Evolutionary conservation across 2,797 vertebrate species (phyloP).

Genomic region (Dallia pectoralis): DNA sequence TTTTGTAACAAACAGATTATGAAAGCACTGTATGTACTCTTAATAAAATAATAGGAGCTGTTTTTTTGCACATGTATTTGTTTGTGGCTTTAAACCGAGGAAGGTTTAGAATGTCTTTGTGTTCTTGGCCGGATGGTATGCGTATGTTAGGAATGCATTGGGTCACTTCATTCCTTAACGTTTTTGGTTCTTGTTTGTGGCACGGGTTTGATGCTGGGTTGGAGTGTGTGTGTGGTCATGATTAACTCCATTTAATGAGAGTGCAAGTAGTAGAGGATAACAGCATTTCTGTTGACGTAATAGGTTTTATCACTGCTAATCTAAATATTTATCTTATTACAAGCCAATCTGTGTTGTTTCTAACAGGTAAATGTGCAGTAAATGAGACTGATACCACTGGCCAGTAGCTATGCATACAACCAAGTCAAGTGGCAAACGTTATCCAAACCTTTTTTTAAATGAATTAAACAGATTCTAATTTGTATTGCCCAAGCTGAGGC

Average conservation of each 20-base stretch:
- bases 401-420: no score
- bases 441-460: no score
- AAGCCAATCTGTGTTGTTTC: no score
- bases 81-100: not conserved
- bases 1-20: not conserved
- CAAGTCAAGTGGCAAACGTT: no score
- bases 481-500: no score
- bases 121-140: constrained; percentile 15
- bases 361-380: no score
- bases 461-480: no score
- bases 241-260: not conserved
- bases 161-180: constrained; percentile 20
- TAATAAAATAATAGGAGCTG: not conserved
- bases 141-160: constrained; percentile 27
- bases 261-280: not conserved
- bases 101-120: not conserved
- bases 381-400: no score
- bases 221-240: constrained; percentile 10
- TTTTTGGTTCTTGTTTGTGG: constrained; percentile 8
- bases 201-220: constrained; percentile 11
- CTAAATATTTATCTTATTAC: no score
- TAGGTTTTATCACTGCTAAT: no score
- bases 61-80: not conserved
- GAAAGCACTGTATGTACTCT: not conserved
- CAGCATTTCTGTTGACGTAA: no score